Evolutionary conservation across 1,140 invertebrate genomes (phyloP).

Genomic region (Vanessa atalanta): DNA sequence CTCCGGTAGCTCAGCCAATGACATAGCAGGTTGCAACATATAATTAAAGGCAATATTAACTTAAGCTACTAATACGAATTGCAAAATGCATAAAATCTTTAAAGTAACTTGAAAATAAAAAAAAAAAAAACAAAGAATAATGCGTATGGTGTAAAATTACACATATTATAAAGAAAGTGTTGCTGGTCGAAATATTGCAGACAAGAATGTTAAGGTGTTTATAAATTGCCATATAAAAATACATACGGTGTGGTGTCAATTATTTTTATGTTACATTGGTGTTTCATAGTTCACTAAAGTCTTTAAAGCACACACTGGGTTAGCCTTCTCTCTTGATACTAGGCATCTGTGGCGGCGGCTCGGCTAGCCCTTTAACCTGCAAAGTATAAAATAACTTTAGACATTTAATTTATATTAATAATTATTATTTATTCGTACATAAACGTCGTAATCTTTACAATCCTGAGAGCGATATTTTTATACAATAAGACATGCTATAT

Average conservation of each 20-base stretch:
- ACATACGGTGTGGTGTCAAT: conserved; percentile 29
- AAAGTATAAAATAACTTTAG: conserved; percentile 6
- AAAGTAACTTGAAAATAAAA: neutral
- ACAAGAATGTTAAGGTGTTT: neutral
- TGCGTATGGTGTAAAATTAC: neutral
- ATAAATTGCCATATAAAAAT: conserved; percentile 40
- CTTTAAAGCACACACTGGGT: conserved; percentile 48
- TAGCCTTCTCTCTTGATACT: conserved; percentile 76
- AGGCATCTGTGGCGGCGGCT: conserved; percentile 75
- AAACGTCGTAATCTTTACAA: too few species aligned
- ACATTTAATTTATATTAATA: neutral
- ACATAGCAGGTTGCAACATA: neutral
- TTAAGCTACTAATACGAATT: conserved; percentile 19
- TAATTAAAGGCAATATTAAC: conserved; percentile 15
- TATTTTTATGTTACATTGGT: conserved; percentile 58
- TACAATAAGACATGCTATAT: too few species aligned
- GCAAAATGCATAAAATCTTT: neutral
- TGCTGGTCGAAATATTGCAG: neutral
- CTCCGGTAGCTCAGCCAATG: neutral
- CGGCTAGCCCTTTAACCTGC: conserved; percentile 74
- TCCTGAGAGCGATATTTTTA: neutral
- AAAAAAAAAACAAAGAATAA: neutral
- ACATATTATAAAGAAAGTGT: neutral
- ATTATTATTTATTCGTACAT: too few species aligned
- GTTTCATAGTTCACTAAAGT: conserved; percentile 64